Evolutionary conservation across 1,140 invertebrate species (phyloP), one percentile per base, ranked within the genome.

Genomic region (Procambarus virginalis): DNA sequence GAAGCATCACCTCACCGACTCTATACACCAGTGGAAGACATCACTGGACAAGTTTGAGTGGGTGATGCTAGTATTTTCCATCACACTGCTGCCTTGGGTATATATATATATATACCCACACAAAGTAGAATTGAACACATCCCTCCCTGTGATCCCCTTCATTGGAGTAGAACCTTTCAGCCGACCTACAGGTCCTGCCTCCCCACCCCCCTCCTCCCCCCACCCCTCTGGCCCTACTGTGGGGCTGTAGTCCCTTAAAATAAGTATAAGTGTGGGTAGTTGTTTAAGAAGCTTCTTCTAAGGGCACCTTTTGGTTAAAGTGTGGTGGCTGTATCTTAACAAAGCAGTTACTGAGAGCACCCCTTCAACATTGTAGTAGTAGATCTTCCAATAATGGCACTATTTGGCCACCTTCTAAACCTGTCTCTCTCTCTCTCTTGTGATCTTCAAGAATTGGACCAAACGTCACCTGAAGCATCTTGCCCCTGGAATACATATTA

Each of bases 261-360:
- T 64, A 4, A 64, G 14, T 64, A 34, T 34, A 64, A 64, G 60
- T 64, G 60, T 64, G 60, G 60, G 60, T 64, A 64, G 60, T 64
- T 17, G 4, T 64, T 64, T 64, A 64, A 64, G 12, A 64, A 64
- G 60, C 60, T 64, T 64, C 14, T 64, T 64, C 55, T 17, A 64
- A 64, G 60, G 17, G 60, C 60, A 64, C 60, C 17, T 64, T 12
- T 12, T 64, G 60, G 60, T 64, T 64, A 12, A 64, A 17, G 14
- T 64, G 60, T 64, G 60, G 60, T 64, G 60, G 17, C 17, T 64
- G 60, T 12, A 64, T 17, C 60, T 64, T 64, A 64, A 64, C 60
- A 64, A 34, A 64, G 60, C 60, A 64, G 60, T 64, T 64, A 64
- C 60, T 64, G 60, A 64, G 60, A 64, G 60, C 60, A 64, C 60